Conservation (phyloP, 2,113 vertebrate species). For the Periophthalmodon schlosseri region DNA sequence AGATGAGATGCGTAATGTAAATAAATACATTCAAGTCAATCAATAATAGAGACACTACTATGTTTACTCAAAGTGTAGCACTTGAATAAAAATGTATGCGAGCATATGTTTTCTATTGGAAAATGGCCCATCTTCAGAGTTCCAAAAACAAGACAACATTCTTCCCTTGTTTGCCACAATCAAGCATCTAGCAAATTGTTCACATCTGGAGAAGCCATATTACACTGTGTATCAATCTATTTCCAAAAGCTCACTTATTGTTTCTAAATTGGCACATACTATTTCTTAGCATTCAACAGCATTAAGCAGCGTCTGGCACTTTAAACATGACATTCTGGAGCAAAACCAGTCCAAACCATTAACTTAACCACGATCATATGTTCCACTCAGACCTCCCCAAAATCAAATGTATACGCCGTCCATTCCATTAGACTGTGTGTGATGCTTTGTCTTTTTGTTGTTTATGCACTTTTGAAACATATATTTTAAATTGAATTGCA, state of each 20-base stretch:
- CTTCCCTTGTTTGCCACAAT: not conserved
- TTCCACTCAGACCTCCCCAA: not conserved
- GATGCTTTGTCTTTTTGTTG: not conserved
- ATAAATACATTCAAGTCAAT: no score
- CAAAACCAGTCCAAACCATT: not conserved
- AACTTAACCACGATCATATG: not conserved
- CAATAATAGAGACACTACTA: no score
- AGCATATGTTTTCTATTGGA: not conserved
- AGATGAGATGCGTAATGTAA: no score
- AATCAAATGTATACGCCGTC: not conserved
- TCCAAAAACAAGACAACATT: not conserved
- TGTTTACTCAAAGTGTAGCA: not conserved
- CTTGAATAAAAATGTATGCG: not conserved
- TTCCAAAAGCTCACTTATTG: not conserved
- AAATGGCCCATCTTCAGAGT: not conserved
- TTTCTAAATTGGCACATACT: not conserved
- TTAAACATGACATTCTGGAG: not conserved
- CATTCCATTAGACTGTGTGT: not conserved
- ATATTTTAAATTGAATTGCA: no score
- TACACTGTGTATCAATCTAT: not conserved
- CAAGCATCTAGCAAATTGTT: not conserved
- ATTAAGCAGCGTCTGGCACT: not conserved
- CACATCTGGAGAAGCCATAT: not conserved
- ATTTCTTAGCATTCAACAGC: not conserved
- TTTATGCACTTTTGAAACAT: no score